A percentile compares a stretch with the other conserved stretches of the same genome.
Evolutionary conservation across 2,113 vertebrate species (phyloP).

Genomic region (Coregonus clupeaformis): DNA sequence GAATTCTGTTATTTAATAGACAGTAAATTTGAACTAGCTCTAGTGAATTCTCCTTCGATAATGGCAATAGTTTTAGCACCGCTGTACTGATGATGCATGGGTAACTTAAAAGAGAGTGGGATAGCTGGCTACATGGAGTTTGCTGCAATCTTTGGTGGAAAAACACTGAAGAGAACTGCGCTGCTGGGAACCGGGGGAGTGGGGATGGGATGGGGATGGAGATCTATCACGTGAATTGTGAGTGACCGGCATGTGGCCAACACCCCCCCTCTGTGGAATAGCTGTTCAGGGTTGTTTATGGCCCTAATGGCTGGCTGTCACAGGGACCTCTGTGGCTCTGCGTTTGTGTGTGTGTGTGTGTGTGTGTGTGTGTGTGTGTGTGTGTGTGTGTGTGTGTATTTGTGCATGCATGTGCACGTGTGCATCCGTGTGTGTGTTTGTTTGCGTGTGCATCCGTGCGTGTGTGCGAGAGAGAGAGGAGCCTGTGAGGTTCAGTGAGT

Average conservation of each 20-base stretch:
- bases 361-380: neutral
- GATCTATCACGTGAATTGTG: constrained; percentile 63
- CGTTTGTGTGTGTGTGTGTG: neutral
- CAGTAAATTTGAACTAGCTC: too few relatives aligned
- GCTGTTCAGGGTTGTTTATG: constrained; percentile 39
- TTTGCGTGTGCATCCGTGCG: neutral
- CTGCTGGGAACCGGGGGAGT: neutral
- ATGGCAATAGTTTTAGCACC: too few relatives aligned
- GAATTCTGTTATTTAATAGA: too few relatives aligned
- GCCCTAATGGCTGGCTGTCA: constrained; percentile 54
- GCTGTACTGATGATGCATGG: neutral
- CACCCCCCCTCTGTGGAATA: neutral
- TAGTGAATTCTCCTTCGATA: too few relatives aligned
- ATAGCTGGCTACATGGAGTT: neutral
- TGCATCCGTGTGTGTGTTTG: neutral
- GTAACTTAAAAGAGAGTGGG: neutral
- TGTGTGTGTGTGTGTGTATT: neutral
- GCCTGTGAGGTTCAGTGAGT: constrained; percentile 20
- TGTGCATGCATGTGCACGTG: neutral
- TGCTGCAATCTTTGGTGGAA: constrained; percentile 15
- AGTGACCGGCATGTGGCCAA: constrained; percentile 54
- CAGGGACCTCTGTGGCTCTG: constrained; percentile 16
- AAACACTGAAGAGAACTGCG: neutral
- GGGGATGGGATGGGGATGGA: too few relatives aligned
- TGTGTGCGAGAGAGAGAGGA: neutral